Evolutionary conservation across 2,113 vertebrate genomes (phyloP).

Genomic region (Oryzias curvinotus): DNA sequence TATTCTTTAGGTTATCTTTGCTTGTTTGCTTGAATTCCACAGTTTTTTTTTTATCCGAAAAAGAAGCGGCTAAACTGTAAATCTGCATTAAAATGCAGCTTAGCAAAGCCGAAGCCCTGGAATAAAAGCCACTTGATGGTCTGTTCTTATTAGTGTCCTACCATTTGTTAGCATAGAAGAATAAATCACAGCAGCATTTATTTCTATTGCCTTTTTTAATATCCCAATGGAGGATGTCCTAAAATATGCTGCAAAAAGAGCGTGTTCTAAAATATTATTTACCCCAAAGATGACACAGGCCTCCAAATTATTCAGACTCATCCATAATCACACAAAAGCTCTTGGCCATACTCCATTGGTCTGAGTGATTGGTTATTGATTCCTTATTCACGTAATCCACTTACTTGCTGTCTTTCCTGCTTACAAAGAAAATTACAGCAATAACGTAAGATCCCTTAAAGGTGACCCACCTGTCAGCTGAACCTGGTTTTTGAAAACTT

Average conservation of each 20-base stretch:
- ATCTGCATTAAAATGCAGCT: constrained; percentile 15
- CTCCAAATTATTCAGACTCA: constrained; percentile 18
- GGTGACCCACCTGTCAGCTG: constrained; percentile 60
- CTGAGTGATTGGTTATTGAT: constrained; percentile 81
- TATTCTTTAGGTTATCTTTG: too few species aligned
- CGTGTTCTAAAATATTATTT: constrained; percentile 7
- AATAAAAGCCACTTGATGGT: constrained; percentile 34
- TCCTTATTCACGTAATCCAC: constrained; percentile 71
- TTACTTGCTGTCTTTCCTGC: constrained; percentile 61
- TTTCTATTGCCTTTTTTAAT: constrained; percentile 55
- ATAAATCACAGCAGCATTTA: constrained; percentile 46
- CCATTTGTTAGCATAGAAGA: constrained; percentile 48
- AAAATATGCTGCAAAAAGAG: constrained; percentile 10
- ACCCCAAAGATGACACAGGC: constrained; percentile 26
- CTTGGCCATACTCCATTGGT: constrained; percentile 47
- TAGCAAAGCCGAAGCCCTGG: constrained; percentile 9
- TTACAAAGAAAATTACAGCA: constrained; percentile 41
- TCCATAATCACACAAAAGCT: constrained; percentile 26
- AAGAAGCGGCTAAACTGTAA: too few species aligned
- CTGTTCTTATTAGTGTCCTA: constrained; percentile 52
- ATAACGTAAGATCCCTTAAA: constrained; percentile 34
- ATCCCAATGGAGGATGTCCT: constrained; percentile 38
- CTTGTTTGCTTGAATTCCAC: too few species aligned
- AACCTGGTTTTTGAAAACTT: not conserved
- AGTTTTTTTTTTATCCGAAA: too few species aligned